These are phyloP conservation scores for Lasioglossum villosulum DNA, from an alignment of 2,888 invertebrate species.

Conservation along the genomic window DNA sequence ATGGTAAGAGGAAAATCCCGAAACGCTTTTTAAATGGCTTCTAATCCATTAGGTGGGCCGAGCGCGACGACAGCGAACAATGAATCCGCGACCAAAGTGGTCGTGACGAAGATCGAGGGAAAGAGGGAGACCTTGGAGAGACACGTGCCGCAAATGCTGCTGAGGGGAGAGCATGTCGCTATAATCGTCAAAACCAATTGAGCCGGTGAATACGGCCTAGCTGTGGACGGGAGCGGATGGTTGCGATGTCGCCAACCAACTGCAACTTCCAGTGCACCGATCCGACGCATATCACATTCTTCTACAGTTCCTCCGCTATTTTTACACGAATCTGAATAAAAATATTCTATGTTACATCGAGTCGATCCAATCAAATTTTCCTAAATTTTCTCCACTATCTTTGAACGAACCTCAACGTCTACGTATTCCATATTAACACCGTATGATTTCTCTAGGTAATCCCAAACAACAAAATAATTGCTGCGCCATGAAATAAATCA, in stretches of 20 bases:
- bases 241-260: neutral
- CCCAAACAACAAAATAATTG: no score
- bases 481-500: neutral
- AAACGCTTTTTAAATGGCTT: conserved; percentile 34
- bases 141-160: conserved; percentile 88
- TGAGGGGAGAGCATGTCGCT: conserved; percentile 92
- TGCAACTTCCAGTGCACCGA: neutral
- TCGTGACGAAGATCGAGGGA: conserved; percentile 86
- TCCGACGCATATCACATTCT: neutral
- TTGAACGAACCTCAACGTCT: neutral
- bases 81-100: conserved; percentile 86
- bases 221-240: conserved; percentile 12
- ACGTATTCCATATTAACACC: neutral
- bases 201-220: conserved; percentile 49
- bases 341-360: neutral
- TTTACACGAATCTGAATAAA: neutral
- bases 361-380: neutral
- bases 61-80: conserved; percentile 82
- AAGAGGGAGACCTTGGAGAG: conserved; percentile 89
- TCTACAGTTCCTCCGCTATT: neutral
- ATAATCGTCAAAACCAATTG: conserved; percentile 84
- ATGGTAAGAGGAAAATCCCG: neutral
- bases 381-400: neutral
- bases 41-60: conserved; percentile 65
- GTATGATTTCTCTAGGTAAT: no score